These are phyloP conservation scores for Odocoileus virginianus DNA, from an alignment of 2,113 vertebrate genomes.

Conservation along the genomic window DNA sequence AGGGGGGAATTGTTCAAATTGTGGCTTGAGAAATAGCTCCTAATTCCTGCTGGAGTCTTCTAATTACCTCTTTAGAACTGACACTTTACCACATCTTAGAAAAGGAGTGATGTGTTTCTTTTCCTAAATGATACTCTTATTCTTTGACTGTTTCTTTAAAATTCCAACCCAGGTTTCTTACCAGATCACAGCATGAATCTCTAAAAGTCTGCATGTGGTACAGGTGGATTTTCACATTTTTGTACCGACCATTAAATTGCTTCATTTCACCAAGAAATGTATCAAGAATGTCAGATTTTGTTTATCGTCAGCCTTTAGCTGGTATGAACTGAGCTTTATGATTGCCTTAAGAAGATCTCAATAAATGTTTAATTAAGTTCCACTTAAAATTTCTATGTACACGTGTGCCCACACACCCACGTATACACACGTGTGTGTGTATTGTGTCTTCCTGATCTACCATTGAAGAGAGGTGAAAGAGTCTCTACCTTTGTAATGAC, in stretches of 20 bases:
- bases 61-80: not conserved
- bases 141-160: not conserved
- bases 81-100: not conserved
- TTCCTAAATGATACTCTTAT: not conserved
- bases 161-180: not conserved
- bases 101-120: not conserved
- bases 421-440: not conserved
- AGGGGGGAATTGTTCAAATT: not conserved
- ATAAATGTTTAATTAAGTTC: not conserved
- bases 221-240: not conserved
- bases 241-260: not conserved
- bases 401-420: not conserved
- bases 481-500: not conserved
- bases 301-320: not conserved
- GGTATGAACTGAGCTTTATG: constrained; percentile 1
- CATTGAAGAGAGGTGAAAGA: not conserved
- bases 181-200: not conserved
- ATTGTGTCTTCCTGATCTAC: not conserved
- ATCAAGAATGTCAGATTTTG: not conserved
- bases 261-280: not conserved
- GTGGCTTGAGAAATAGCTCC: not conserved
- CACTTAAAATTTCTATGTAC: not conserved
- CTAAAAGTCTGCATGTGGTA: not conserved
- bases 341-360: not conserved
- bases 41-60: not conserved